phyloP scores from a whole-genome alignment of 2,797 vertebrate genomes.

The Microctenopoma stevenorrisi region DNA sequence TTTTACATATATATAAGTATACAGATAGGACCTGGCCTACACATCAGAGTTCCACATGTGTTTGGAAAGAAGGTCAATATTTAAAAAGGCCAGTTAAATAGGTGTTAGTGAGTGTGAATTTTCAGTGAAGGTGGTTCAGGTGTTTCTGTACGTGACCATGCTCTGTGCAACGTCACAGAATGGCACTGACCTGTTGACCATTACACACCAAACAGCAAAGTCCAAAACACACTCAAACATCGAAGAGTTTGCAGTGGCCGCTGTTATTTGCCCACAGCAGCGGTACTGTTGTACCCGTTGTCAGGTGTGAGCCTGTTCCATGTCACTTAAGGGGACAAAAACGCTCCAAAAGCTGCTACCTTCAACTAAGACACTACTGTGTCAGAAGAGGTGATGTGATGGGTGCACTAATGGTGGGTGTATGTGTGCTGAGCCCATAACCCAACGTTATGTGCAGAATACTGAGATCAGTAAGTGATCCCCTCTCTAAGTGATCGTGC shows the following conservation, averaged over 20 bases:
- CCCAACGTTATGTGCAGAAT: conserved; percentile 52
- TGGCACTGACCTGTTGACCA: not conserved
- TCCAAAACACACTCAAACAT: conserved; percentile 39
- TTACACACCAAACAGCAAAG: conserved; percentile 53
- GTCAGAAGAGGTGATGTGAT: not conserved
- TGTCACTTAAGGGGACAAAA: not conserved
- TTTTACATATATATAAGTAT: too few relatives aligned
- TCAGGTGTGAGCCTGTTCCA: not conserved
- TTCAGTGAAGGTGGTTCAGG: too few relatives aligned
- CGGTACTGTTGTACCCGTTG: not conserved
- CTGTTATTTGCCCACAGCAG: conserved; percentile 23
- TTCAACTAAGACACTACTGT: not conserved
- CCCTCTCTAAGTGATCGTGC: not conserved
- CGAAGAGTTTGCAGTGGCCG: conserved; percentile 8
- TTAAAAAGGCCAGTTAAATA: too few relatives aligned
- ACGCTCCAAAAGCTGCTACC: not conserved
- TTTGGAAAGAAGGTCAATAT: too few relatives aligned
- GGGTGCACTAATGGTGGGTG: not conserved
- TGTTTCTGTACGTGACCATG: too few relatives aligned
- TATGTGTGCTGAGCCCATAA: conserved; percentile 30
- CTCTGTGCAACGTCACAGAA: not conserved
- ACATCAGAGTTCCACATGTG: too few relatives aligned
- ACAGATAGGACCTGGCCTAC: too few relatives aligned
- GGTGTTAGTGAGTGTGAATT: too few relatives aligned
- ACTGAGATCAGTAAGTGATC: conserved; percentile 52